Percentiles rank a stretch among this genome's conserved stretches.
These are phyloP conservation scores for Plagodis dolabraria DNA, from an alignment of 2,888 invertebrate genomes.

Conservation along the genomic window DNA sequence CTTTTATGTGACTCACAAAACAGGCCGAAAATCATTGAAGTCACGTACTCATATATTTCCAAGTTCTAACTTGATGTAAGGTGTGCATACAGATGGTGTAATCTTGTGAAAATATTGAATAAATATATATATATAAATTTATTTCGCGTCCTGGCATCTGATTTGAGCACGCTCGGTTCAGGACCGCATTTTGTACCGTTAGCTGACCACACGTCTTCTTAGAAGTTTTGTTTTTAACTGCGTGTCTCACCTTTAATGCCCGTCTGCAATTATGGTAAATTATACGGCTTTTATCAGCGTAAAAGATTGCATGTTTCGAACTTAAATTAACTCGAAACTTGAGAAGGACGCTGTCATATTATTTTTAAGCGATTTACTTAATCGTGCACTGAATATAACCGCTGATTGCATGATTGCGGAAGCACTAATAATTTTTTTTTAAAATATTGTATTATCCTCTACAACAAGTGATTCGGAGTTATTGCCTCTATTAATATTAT, in stretches of 20 bases:
- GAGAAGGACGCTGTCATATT: slow-evolving; percentile 2
- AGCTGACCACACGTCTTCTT: slow-evolving; percentile 55
- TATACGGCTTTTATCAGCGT: slow-evolving; percentile 41
- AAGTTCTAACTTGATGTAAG: slow-evolving; percentile 14
- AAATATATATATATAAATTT: slow-evolving; percentile 46
- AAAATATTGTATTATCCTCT: no score
- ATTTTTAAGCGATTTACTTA: slow-evolving; percentile 7
- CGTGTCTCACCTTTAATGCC: slow-evolving; percentile 43
- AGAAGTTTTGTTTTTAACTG: slow-evolving; percentile 60
- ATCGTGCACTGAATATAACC: no score
- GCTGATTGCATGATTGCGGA: no score
- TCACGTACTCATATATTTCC: slow-evolving; percentile 24
- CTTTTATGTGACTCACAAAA: slow-evolving; percentile 17
- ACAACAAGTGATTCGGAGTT: no score
- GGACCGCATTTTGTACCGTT: slow-evolving; percentile 27
- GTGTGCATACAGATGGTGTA: slow-evolving; percentile 41
- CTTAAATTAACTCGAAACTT: slow-evolving; percentile 18
- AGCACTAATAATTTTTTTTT: no score
- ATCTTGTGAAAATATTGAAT: slow-evolving; percentile 51
- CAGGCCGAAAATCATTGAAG: slow-evolving; percentile 20
- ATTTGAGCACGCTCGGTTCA: slow-evolving; percentile 10
- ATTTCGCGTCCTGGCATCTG: slow-evolving; percentile 44
- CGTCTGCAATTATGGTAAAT: slow-evolving; percentile 52
- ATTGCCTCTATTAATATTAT: no score
- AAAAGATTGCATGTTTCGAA: slow-evolving; percentile 35